phyloP scores from a whole-genome alignment of 2,888 invertebrate genomes.

The Spatulosminthurus flaviceps region DNA sequence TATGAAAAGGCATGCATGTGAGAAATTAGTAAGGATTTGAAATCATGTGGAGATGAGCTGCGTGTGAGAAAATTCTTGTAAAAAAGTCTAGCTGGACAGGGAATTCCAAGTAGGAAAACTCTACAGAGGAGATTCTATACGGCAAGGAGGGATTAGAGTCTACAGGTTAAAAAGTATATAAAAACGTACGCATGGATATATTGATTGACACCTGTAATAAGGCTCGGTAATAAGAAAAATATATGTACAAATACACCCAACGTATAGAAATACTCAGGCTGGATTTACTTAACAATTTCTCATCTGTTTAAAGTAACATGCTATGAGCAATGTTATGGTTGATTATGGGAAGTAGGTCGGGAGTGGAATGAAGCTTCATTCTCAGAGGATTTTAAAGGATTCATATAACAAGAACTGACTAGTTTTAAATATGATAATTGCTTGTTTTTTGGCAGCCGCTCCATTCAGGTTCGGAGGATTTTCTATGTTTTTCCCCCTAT shows the following conservation, averaged over 20 bases:
- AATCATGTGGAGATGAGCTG: slow-evolving; percentile 7
- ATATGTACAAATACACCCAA: too few species aligned
- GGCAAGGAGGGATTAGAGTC: not conserved
- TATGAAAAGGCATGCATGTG: not conserved
- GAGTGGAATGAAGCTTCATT: too few species aligned
- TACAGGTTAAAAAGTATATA: not conserved
- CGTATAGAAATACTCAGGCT: too few species aligned
- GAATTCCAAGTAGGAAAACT: too few species aligned
- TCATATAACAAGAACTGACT: not conserved
- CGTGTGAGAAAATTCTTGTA: slow-evolving; percentile 25
- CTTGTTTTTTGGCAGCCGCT: slow-evolving; percentile 1
- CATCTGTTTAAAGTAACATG: too few species aligned
- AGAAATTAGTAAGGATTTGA: not conserved
- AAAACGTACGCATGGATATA: too few species aligned
- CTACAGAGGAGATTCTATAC: not conserved
- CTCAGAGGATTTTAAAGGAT: not conserved
- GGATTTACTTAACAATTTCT: too few species aligned
- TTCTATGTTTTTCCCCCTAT: too few species aligned
- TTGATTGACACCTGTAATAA: too few species aligned
- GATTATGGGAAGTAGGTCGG: too few species aligned
- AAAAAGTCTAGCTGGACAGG: slow-evolving; percentile 22
- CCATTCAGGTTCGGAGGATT: not conserved
- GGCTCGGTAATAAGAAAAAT: too few species aligned
- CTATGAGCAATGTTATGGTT: too few species aligned
- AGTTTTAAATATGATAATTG: slow-evolving; percentile 18